A percentile compares a stretch with the other conserved stretches of the same genome.
phyloP scores from a whole-genome alignment of 2,888 invertebrate genomes.

The Mythimna albipuncta region DNA sequence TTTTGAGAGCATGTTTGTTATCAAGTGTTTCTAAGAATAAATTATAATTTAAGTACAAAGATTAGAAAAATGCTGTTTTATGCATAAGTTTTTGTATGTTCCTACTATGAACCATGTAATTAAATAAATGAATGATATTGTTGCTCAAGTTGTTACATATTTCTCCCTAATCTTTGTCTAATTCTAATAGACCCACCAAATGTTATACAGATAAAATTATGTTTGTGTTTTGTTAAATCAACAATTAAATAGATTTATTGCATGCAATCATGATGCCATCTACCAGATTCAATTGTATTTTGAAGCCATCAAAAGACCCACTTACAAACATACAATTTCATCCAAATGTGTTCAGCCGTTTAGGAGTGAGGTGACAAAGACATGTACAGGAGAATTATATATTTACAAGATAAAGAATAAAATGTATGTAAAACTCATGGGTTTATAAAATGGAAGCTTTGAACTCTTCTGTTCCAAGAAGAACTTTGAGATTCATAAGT shows the following conservation, averaged over 20 bases:
- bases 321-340: too few relatives aligned
- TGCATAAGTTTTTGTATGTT: background rate
- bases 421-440: background rate
- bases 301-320: too few relatives aligned
- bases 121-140: background rate
- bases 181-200: too few relatives aligned
- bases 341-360: too few relatives aligned
- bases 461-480: conserved; percentile 93
- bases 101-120: background rate
- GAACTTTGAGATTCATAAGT: conserved; percentile 91
- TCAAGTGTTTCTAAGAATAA: background rate
- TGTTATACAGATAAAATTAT: too few relatives aligned
- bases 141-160: background rate
- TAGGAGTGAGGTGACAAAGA: too few relatives aligned
- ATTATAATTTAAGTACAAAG: background rate
- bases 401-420: background rate
- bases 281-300: too few relatives aligned
- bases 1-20: background rate
- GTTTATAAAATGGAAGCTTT: conserved; percentile 88
- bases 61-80: conserved; percentile 13
- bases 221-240: too few relatives aligned
- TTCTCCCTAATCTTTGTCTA: too few relatives aligned
- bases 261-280: too few relatives aligned
- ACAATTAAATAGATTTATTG: too few relatives aligned
- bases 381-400: too few relatives aligned